Base-by-base conservation (phyloP, 1,140 invertebrate species). In the Nephotettix cincticeps region DNA sequence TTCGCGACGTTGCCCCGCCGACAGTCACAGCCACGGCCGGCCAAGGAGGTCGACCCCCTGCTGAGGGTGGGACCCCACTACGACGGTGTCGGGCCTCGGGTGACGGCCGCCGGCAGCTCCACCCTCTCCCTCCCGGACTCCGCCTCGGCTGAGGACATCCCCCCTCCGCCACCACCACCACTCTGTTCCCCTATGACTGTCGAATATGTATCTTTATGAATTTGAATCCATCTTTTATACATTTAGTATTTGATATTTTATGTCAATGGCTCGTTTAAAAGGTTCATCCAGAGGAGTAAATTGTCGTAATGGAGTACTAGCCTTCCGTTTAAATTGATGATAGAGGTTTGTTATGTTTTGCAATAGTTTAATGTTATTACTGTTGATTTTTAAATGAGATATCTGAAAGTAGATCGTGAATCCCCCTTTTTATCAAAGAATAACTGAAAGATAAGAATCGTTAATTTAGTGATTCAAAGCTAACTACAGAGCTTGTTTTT, bases 81-180 rank as follows among this genome's bases (percentile, higher is more conserved):
- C 79, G 94, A 96, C 80, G 94, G 94, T 78, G 92, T 96, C 89
- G 94, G 94, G 0, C 91, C 92, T 28, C 84, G 93, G 75, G 91
- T 94, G 13, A 95, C 93, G 4, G 93, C 92, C 1, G 92, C 91
- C 73, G 93, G 93, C 30, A 88, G 86, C 69, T 95, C 93, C 13
- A 92, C 89, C 0, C 87, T 93, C 72, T 93, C 92, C 17, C 80
- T 95, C 71, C 90, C 90, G 30, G 91, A 91, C 76, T 85, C 84
- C 0, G 72, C 72, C 51, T 78, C 78, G 66, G 80, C 82, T 32
- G 73, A 82, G 40, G 80, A 81, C 68, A 76, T 84, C 27, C 85
- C 82, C 17, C 84, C 81, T 19, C 83, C 82, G 30, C 83, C 86
- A 3, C 84, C 84, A 3, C 83, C 85, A 40, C 80, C 84, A 68